Evolutionary conservation across 2,113 vertebrate species (phyloP).

Genomic region (Heterotis niloticus): DNA sequence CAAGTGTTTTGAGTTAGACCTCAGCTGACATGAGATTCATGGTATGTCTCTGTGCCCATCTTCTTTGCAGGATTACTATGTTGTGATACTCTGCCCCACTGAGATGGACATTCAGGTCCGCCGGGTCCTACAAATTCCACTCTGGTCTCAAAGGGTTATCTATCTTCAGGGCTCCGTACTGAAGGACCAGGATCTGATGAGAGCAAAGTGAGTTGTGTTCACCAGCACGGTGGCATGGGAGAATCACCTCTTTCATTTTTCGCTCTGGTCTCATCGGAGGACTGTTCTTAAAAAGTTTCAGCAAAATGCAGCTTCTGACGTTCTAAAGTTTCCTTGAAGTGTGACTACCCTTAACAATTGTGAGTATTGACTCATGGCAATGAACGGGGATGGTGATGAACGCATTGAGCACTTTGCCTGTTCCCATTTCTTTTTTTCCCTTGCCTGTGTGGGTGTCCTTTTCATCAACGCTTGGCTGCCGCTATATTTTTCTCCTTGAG

Average conservation of each 20-base stretch:
- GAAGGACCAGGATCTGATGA: slow-evolving; percentile 94
- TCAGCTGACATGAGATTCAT: not conserved
- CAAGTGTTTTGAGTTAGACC: not conserved
- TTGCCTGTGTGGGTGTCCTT: slow-evolving; percentile 12
- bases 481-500: slow-evolving; percentile 12
- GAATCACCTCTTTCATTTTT: not conserved
- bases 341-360: slow-evolving; percentile 9
- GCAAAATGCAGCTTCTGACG: not conserved
- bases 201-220: slow-evolving; percentile 82
- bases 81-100: slow-evolving; percentile 90
- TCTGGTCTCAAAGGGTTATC: slow-evolving; percentile 95
- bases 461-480: slow-evolving; percentile 7
- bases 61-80: slow-evolving; percentile 84
- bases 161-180: slow-evolving; percentile 93
- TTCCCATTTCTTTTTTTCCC: slow-evolving; percentile 3
- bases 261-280: not conserved
- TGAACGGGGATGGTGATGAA: not conserved
- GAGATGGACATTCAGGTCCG: slow-evolving; percentile 94
- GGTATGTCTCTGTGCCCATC: slow-evolving; percentile 11
- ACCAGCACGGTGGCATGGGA: not conserved
- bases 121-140: slow-evolving; percentile 89
- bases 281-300: not conserved
- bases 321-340: not conserved
- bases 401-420: not conserved
- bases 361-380: not conserved